Percentiles rank a stretch among this genome's conserved stretches.
Conservation (phyloP, 2,113 vertebrate species). For the Condylura cristata region DNA sequence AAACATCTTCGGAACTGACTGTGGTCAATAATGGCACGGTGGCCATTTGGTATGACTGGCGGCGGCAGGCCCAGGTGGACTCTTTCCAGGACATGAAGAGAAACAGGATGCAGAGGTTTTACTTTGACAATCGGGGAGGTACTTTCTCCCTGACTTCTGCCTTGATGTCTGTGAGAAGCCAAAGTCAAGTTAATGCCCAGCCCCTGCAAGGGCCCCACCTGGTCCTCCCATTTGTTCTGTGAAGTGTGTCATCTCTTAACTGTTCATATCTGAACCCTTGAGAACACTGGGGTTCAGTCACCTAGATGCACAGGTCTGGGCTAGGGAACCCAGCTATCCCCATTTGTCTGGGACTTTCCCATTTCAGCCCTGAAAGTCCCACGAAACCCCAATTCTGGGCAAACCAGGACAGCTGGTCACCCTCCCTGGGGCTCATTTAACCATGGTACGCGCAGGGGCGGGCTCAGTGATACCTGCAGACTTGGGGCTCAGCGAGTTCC, state of each 20-base stretch:
- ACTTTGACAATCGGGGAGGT: constrained; percentile 88
- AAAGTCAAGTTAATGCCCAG: neutral
- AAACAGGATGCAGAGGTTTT: constrained; percentile 81
- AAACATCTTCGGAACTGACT: constrained; percentile 85
- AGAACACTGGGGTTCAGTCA: neutral
- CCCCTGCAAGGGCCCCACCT: neutral
- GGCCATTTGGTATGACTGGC: constrained; percentile 93
- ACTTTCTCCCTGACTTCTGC: neutral
- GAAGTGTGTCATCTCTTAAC: neutral
- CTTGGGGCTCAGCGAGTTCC: neutral
- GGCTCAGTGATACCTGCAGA: neutral
- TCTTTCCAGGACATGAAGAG: constrained; percentile 79
- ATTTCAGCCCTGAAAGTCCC: neutral
- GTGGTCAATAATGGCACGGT: constrained; percentile 92
- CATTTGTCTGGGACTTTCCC: neutral
- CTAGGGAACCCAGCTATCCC: neutral
- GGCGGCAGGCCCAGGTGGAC: constrained; percentile 80
- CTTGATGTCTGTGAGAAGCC: neutral
- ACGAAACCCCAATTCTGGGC: neutral
- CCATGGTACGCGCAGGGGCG: neutral
- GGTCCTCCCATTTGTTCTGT: neutral
- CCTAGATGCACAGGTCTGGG: neutral
- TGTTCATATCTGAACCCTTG: neutral
- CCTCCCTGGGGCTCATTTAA: neutral
- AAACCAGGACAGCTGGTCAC: neutral